Evolutionary conservation across 2,888 invertebrate genomes (phyloP), one percentile per base, ranked within the genome.

Genomic region (Piscicola geometra): DNA sequence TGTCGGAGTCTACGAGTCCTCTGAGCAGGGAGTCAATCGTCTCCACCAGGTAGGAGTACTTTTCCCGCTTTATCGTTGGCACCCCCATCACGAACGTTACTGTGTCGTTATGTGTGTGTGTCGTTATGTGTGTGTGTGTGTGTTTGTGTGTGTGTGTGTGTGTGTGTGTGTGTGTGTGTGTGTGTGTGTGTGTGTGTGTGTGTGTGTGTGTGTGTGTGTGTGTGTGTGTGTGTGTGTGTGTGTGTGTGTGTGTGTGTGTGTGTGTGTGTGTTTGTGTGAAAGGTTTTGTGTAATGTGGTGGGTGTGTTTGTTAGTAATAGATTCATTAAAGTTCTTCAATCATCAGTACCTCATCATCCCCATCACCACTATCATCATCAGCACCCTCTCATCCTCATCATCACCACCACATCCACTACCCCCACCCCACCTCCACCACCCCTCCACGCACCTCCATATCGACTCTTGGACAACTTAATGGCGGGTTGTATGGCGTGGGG

Each of bases 71-170:
- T 5, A 96, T 84, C 21, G 95, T 95, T 0, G 95, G 95, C 78
- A 96, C 89, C 0, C 93, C 96, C 70, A 95, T 87, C 0, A 94
- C 92, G 78, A 94, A 88, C 71, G 92, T 91, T 0, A 91, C 92
- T 88, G 83, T 21, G 60, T 18, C 5, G 60, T 56, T 9, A n/a
- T 56, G 60, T 5, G 5, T 9, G 3, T 9, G 60, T 56, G 25
- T 18, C 15, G 60, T 56, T 9, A 18, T 5, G 21, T 18, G 60
- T 9, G 50, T 15, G 50, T 47, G 50, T n/a, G n/a, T n/a, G n/a
- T n/a, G n/a, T n/a, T n/a, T n/a, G 21, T 47, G 50, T 15, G 9
- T 15, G 50, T 47, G 50, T 15, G 21, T 47, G 50, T 9, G 9
- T 21, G 41, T 41, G 41, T 32, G 68, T 68, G 68, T 32, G 68